Evolutionary conservation across 2,888 invertebrate species (phyloP).

Genomic region (Platycheirus rosarum): DNA sequence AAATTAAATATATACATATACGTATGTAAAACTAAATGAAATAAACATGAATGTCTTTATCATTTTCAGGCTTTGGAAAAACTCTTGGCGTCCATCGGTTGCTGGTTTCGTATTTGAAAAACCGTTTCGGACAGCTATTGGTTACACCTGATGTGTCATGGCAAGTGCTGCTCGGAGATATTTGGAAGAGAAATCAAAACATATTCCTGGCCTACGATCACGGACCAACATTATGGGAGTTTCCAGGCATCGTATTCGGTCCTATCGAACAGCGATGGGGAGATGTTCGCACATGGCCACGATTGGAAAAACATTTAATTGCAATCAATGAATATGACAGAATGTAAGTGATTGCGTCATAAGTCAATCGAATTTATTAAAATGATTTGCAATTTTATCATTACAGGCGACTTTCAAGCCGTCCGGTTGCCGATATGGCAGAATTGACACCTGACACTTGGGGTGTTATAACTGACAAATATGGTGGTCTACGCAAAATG

Average conservation of each 20-base stretch:
- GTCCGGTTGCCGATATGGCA: constrained; percentile 86
- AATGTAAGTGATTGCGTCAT: constrained; percentile 78
- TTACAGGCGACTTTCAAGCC: constrained; percentile 78
- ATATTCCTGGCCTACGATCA: constrained; percentile 84
- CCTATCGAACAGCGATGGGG: constrained; percentile 87
- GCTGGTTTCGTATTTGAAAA: constrained; percentile 83
- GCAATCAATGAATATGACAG: constrained; percentile 78
- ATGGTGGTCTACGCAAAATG: constrained; percentile 85
- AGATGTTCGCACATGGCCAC: constrained; percentile 84
- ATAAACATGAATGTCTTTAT: too few relatives aligned
- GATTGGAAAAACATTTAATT: constrained; percentile 84
- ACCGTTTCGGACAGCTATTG: constrained; percentile 84
- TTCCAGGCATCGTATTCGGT: constrained; percentile 83
- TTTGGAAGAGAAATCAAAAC: constrained; percentile 83
- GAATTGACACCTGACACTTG: constrained; percentile 86
- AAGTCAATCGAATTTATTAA: constrained; percentile 30
- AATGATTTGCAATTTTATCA: constrained; percentile 79
- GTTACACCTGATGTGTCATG: constrained; percentile 84
- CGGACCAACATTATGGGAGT: constrained; percentile 79
- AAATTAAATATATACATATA: too few relatives aligned
- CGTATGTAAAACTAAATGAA: too few relatives aligned
- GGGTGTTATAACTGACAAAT: constrained; percentile 84
- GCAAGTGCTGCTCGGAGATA: constrained; percentile 82
- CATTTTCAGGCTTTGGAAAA: constrained; percentile 82
- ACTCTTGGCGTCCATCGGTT: constrained; percentile 83